These are phyloP conservation scores for Xerus inauris DNA, from an alignment of 2,113 vertebrate species.

Conservation along the genomic window DNA sequence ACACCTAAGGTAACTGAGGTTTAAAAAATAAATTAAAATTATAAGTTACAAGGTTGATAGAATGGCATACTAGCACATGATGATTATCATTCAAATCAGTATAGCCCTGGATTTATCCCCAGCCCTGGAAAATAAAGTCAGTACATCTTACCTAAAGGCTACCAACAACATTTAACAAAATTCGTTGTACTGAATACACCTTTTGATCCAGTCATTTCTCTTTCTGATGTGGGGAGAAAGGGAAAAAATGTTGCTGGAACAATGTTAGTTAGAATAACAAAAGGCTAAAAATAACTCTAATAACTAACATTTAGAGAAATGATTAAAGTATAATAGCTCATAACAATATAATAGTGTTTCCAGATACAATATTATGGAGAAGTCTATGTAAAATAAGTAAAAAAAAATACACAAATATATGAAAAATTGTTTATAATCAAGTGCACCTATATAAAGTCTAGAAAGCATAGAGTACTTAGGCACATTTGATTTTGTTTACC, in stretches of 20 bases:
- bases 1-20: neutral
- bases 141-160: neutral
- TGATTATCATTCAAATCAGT: neutral
- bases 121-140: neutral
- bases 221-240: neutral
- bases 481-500: neutral
- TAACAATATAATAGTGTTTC: constrained; percentile 23
- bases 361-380: neutral
- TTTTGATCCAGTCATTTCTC: constrained; percentile 28
- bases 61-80: neutral
- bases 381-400: neutral
- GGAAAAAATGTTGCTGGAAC: neutral
- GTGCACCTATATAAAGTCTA: neutral
- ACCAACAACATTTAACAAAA: constrained; percentile 9
- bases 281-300: constrained; percentile 19
- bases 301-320: constrained; percentile 18
- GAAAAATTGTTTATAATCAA: neutral
- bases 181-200: neutral
- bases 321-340: neutral
- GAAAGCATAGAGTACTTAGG: neutral
- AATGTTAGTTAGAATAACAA: constrained; percentile 4
- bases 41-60: neutral
- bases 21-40: neutral
- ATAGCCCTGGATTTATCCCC: neutral
- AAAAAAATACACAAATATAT: neutral